These are phyloP conservation scores for Drosophila siamana DNA, from an alignment of 2,888 invertebrate species.

Conservation along the genomic window DNA sequence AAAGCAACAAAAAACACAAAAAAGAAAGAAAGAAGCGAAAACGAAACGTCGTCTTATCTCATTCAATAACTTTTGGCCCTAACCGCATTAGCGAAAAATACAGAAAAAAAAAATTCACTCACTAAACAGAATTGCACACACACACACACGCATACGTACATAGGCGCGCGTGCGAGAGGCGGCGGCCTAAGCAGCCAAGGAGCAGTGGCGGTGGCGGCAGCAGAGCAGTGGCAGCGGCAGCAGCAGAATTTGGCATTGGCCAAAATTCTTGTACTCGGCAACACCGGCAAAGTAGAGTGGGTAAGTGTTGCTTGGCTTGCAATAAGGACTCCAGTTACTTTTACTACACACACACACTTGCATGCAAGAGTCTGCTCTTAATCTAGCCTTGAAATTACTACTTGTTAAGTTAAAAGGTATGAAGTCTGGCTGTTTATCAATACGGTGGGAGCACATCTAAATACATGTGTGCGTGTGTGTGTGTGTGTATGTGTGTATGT, in stretches of 20 bases:
- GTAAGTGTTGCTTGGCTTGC: constrained; percentile 28
- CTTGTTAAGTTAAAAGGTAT: too few species aligned
- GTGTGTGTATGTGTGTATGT: background rate
- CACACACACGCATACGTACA: constrained; percentile 9
- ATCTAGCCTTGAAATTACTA: too few species aligned
- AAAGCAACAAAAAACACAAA: constrained; percentile 10
- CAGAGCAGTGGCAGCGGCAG: constrained; percentile 15
- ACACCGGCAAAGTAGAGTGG: constrained; percentile 41
- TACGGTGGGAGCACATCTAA: background rate
- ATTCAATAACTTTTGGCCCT: constrained; percentile 38
- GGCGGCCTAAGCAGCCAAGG: constrained; percentile 4
- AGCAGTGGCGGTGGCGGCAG: constrained; percentile 20
- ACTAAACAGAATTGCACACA: constrained; percentile 17
- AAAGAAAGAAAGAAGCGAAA: background rate
- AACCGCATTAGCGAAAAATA: constrained; percentile 66
- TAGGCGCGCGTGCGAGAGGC: constrained; percentile 36
- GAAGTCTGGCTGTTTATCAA: too few species aligned
- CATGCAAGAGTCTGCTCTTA: background rate
- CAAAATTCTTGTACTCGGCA: background rate
- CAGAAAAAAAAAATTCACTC: constrained; percentile 26
- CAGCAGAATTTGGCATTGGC: background rate
- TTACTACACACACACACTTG: background rate
- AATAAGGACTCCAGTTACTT: constrained; percentile 32
- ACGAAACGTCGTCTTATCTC: constrained; percentile 7
- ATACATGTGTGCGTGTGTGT: background rate